Conservation (phyloP, 2,797 vertebrate species). For the Atherinosoma microstoma region DNA sequence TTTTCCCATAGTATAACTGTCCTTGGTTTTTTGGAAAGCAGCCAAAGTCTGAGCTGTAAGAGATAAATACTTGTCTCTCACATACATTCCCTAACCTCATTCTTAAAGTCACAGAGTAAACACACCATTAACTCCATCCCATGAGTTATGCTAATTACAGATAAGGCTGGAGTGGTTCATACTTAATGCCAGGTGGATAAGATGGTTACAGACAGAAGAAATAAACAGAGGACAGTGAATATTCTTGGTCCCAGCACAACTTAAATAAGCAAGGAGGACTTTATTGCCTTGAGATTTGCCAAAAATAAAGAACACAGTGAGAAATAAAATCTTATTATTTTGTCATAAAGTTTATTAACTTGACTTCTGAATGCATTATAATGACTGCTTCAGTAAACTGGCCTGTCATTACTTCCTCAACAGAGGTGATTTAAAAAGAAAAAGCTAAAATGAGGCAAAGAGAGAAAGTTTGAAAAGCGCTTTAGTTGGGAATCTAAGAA, state of each 20-base stretch:
- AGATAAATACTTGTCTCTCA: constrained; percentile 72
- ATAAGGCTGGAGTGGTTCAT: constrained; percentile 48
- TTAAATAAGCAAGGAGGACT: constrained; percentile 28
- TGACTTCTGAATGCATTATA: constrained; percentile 25
- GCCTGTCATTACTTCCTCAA: constrained; percentile 53
- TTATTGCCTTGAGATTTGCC: constrained; percentile 22
- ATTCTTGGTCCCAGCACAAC: constrained; percentile 20
- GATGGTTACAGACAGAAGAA: constrained; percentile 48
- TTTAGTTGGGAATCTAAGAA: constrained; percentile 27
- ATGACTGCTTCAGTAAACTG: constrained; percentile 56
- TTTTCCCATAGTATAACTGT: constrained; percentile 34
- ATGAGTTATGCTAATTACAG: constrained; percentile 75
- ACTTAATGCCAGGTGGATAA: constrained; percentile 71
- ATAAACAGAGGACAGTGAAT: constrained; percentile 38
- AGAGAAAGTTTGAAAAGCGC: constrained; percentile 41
- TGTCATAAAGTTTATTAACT: constrained; percentile 39
- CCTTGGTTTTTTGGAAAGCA: constrained; percentile 55
- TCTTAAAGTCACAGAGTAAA: constrained; percentile 67
- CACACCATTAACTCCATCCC: constrained; percentile 55
- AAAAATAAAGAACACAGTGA: constrained; percentile 13
- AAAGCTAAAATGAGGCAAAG: constrained; percentile 45
- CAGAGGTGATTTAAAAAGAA: constrained; percentile 46
- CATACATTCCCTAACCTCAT: constrained; percentile 57
- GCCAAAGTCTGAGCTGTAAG: constrained; percentile 54
- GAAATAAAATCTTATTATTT: constrained; percentile 14